Conservation (phyloP, 2,888 invertebrate species). For the Bugulina stolonifera region DNA sequence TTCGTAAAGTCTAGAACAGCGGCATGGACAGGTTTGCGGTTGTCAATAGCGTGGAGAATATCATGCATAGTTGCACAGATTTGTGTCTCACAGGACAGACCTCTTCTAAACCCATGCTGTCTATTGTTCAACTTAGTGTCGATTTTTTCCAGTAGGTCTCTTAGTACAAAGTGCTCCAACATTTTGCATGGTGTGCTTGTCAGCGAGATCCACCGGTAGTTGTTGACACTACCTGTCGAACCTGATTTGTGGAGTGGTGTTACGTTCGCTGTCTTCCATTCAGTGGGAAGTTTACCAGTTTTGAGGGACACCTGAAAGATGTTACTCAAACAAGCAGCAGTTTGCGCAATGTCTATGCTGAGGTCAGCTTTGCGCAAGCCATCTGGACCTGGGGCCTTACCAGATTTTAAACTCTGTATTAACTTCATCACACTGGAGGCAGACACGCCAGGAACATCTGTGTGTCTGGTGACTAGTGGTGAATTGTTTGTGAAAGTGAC, state of each 20-base stretch:
- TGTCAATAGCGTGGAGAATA: not conserved
- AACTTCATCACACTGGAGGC: not conserved
- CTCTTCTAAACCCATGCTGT: not conserved
- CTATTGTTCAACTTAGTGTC: not conserved
- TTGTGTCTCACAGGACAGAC: constrained; percentile 10
- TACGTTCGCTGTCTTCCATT: not conserved
- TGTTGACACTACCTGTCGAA: not conserved
- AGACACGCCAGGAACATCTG: too few species aligned
- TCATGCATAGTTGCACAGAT: not conserved
- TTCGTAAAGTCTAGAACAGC: not conserved
- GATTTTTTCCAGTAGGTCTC: not conserved
- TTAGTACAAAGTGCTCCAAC: not conserved
- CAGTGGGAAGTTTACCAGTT: not conserved
- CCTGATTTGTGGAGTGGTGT: not conserved
- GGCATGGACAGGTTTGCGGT: not conserved
- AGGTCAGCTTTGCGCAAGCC: not conserved
- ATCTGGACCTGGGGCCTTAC: not conserved
- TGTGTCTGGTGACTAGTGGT: not conserved
- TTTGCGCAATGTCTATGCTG: not conserved
- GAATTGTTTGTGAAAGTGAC: not conserved
- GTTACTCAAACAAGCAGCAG: not conserved
- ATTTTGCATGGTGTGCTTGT: not conserved
- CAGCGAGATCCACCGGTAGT: not conserved
- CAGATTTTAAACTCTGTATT: not conserved
- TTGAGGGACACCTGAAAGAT: not conserved